Conservation (phyloP, 2,113 vertebrate species). For the Pseudonaja textilis region DNA sequence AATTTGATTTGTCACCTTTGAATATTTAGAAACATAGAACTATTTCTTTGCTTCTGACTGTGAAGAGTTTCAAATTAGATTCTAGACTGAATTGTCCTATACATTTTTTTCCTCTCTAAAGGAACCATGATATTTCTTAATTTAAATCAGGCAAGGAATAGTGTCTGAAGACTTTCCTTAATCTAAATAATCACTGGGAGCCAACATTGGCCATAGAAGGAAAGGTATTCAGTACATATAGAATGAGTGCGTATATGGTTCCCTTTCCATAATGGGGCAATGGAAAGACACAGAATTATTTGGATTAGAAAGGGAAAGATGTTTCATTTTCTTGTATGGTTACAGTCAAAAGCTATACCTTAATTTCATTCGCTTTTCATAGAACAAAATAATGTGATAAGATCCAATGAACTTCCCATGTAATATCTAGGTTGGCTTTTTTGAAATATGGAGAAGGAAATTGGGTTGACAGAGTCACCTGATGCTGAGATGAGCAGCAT, state of each 20-base stretch:
- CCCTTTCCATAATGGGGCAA: background rate
- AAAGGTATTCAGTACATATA: background rate
- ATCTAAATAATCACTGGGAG: background rate
- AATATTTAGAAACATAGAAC: background rate
- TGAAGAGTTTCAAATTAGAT: background rate
- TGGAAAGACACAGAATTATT: background rate
- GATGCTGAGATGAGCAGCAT: background rate
- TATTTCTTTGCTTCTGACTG: background rate
- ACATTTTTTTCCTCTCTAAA: background rate
- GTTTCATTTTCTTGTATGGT: background rate
- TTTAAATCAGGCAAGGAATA: background rate
- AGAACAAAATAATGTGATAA: background rate
- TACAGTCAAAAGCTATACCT: background rate
- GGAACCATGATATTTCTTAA: background rate
- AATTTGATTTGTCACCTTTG: background rate
- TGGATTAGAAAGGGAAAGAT: background rate
- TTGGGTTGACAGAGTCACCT: background rate
- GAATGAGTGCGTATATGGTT: background rate
- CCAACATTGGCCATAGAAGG: background rate
- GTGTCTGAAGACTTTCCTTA: background rate
- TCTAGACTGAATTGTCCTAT: background rate
- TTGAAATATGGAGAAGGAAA: background rate
- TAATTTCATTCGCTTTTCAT: background rate
- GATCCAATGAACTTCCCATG: background rate
- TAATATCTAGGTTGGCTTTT: background rate